phyloP scores from a whole-genome alignment of 1,140 invertebrate species.

The Ridgeia piscesae region DNA sequence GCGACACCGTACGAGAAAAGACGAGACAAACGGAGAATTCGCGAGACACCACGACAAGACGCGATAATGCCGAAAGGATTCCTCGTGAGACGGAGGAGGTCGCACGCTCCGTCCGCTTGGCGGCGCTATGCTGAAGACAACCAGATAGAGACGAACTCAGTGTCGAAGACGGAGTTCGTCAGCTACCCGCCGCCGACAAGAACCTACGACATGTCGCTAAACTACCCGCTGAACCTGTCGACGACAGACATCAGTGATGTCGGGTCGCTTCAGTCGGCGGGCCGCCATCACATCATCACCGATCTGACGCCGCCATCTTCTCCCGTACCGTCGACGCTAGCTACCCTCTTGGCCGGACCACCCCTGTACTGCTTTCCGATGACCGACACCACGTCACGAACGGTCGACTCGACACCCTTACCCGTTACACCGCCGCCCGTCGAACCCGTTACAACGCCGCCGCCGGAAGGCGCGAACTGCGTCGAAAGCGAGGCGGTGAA shows the following conservation, averaged over 20 bases:
- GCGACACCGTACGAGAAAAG: neutral
- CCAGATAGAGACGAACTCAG: neutral
- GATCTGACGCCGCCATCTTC: neutral
- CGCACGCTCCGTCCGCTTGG: neutral
- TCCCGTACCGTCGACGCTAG: neutral
- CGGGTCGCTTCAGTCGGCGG: neutral
- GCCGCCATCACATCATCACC: neutral
- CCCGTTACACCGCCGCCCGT: neutral
- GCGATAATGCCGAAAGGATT: conserved; percentile 59
- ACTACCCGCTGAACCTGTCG: neutral
- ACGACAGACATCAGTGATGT: neutral
- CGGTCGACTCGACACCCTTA: neutral
- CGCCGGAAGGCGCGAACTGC: neutral
- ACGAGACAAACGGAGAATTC: neutral
- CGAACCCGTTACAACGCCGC: neutral
- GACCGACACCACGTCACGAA: neutral
- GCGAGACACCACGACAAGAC: neutral
- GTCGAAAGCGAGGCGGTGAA: neutral
- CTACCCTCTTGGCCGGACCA: neutral
- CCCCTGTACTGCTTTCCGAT: neutral
- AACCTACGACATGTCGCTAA: neutral
- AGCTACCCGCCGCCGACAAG: neutral
- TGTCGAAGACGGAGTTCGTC: neutral
- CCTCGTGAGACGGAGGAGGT: conserved; percentile 56
- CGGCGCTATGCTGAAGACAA: neutral